Conservation (phyloP, 2,888 invertebrate genomes). For the Aromia moschata region DNA sequence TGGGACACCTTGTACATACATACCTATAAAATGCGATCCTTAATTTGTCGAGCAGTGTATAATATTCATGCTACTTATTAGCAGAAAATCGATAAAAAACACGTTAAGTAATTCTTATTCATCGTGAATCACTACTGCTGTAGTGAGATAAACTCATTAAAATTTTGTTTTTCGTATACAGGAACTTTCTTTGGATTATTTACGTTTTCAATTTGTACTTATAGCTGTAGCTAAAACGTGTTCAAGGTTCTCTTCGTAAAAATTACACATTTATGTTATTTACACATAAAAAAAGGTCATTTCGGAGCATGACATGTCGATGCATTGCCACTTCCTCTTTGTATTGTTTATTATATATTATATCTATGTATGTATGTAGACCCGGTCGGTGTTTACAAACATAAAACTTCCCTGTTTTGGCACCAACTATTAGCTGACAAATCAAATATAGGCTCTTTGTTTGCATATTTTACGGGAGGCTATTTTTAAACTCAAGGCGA, state of each 20-base stretch:
- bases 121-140: too few relatives aligned
- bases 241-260: neutral
- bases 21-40: too few relatives aligned
- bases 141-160: too few relatives aligned
- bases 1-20: too few relatives aligned
- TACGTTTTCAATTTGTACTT: neutral
- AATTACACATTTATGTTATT: neutral
- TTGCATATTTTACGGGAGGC: slow-evolving; percentile 41
- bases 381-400: slow-evolving; percentile 21
- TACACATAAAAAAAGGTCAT: too few relatives aligned
- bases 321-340: slow-evolving; percentile 12
- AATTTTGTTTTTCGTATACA: neutral
- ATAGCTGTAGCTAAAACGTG: neutral
- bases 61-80: too few relatives aligned
- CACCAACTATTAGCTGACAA: slow-evolving; percentile 29
- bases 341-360: slow-evolving; percentile 3
- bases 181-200: neutral
- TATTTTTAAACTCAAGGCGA: slow-evolving; percentile 49
- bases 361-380: too few relatives aligned
- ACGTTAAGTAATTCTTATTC: too few relatives aligned
- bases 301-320: neutral
- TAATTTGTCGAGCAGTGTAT: too few relatives aligned
- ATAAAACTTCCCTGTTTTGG: slow-evolving; percentile 29
- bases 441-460: slow-evolving; percentile 43
- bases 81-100: too few relatives aligned